Conservation (phyloP, 2,113 vertebrate species). For the Polypterus senegalus region DNA sequence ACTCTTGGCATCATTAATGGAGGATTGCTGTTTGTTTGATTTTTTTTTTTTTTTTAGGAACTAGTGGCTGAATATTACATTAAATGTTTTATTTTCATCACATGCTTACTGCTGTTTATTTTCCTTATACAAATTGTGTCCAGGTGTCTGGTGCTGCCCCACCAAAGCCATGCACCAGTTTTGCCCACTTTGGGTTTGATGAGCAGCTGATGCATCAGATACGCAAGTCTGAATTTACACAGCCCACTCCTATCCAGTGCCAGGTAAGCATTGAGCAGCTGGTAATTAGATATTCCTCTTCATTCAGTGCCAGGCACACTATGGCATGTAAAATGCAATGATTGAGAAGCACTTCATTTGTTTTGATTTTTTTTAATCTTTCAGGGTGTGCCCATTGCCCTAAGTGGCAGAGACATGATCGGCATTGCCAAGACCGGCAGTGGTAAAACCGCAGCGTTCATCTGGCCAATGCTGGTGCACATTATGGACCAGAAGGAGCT, state of each 20-base stretch:
- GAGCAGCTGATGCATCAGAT: conserved; percentile 96
- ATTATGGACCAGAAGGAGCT: conserved; percentile 98
- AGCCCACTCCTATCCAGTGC: conserved; percentile 94
- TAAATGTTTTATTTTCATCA: too few relatives aligned
- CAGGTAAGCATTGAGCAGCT: conserved; percentile 56
- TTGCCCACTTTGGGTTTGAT: conserved; percentile 93
- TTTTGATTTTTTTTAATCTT: conserved; percentile 8
- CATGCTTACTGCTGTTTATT: background rate
- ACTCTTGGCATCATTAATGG: background rate
- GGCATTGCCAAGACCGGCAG: conserved; percentile 97
- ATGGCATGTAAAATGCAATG: background rate
- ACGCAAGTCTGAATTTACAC: conserved; percentile 96
- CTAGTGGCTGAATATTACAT: conserved; percentile 21
- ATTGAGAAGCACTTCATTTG: too few relatives aligned
- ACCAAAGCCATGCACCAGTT: conserved; percentile 85
- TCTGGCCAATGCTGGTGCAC: conserved; percentile 96
- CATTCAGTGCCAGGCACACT: background rate
- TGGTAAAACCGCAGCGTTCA: conserved; percentile 94
- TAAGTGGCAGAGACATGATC: conserved; percentile 94
- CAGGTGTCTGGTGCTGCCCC: conserved; percentile 92
- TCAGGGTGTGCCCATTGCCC: conserved; percentile 86
- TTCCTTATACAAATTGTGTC: background rate
- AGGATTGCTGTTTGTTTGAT: background rate
- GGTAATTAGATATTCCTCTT: background rate
- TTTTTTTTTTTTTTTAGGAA: too few relatives aligned